phyloP scores from a whole-genome alignment of 2,888 invertebrate genomes.

The Orthosia cruda region DNA sequence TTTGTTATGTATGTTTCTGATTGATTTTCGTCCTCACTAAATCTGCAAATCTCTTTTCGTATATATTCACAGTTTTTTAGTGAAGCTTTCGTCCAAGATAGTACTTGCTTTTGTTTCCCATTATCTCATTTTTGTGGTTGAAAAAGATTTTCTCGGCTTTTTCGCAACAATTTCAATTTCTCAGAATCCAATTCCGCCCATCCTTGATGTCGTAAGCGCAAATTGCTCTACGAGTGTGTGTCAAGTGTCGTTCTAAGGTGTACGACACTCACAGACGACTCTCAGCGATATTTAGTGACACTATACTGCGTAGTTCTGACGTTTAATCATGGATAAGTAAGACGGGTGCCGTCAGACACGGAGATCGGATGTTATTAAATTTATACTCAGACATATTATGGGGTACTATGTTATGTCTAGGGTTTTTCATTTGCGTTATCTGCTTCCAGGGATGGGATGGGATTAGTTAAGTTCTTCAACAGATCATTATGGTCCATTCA shows the following conservation, averaged over 20 bases:
- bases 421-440: neutral
- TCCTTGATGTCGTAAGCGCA: constrained; percentile 55
- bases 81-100: neutral
- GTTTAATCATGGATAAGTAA: constrained; percentile 56
- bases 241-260: constrained; percentile 53
- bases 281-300: constrained; percentile 64
- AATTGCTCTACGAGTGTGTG: constrained; percentile 66
- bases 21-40: neutral
- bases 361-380: constrained; percentile 29
- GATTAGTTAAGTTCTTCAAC: neutral
- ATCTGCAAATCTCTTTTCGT: neutral
- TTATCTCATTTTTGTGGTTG: constrained; percentile 22
- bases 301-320: constrained; percentile 44
- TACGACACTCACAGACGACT: constrained; percentile 55
- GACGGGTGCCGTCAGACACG: neutral
- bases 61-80: neutral
- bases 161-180: constrained; percentile 63
- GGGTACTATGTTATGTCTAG: neutral
- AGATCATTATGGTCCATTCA: neutral
- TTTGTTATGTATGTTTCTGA: neutral
- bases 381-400: neutral
- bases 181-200: constrained; percentile 55
- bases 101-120: constrained; percentile 16
- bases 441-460: neutral
- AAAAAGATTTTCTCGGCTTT: constrained; percentile 35